These are phyloP conservation scores for Caenorhabditis panamensis DNA, from an alignment of 2,888 invertebrate genomes.

Conservation along the genomic window DNA sequence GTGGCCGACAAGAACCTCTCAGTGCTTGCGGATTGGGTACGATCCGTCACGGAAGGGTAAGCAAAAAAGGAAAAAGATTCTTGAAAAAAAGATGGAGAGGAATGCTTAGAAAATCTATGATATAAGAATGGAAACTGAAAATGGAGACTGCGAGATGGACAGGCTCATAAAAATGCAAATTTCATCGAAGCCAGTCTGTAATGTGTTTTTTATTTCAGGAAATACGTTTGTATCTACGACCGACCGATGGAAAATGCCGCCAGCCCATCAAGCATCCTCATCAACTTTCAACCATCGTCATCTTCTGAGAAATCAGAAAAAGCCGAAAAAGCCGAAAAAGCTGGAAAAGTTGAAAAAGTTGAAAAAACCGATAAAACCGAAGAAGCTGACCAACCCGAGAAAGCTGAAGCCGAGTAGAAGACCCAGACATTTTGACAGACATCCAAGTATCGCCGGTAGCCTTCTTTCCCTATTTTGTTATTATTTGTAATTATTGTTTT, in stretches of 20 bases:
- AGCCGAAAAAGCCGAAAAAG: background rate
- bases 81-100: background rate
- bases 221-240: slow-evolving; percentile 49
- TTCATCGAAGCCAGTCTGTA: background rate
- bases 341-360: too few species aligned
- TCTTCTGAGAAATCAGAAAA: background rate
- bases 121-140: background rate
- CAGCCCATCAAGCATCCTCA: slow-evolving; percentile 48
- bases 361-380: too few species aligned
- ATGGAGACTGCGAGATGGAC: background rate
- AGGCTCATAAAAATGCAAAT: background rate
- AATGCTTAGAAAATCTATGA: background rate
- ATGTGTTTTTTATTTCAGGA: slow-evolving; percentile 47
- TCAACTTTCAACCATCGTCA: slow-evolving; percentile 28
- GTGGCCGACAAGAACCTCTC: slow-evolving; percentile 64
- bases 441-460: too few species aligned
- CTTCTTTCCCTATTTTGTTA: too few species aligned
- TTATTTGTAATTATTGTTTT: too few species aligned
- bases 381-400: too few species aligned
- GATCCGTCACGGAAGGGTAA: slow-evolving; percentile 55
- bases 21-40: slow-evolving; percentile 57
- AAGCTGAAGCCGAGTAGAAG: too few species aligned
- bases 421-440: too few species aligned
- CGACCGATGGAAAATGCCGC: slow-evolving; percentile 37
- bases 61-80: background rate